Evolutionary conservation across 2,113 vertebrate species (phyloP).

Genomic region (Pogona vitticeps): DNA sequence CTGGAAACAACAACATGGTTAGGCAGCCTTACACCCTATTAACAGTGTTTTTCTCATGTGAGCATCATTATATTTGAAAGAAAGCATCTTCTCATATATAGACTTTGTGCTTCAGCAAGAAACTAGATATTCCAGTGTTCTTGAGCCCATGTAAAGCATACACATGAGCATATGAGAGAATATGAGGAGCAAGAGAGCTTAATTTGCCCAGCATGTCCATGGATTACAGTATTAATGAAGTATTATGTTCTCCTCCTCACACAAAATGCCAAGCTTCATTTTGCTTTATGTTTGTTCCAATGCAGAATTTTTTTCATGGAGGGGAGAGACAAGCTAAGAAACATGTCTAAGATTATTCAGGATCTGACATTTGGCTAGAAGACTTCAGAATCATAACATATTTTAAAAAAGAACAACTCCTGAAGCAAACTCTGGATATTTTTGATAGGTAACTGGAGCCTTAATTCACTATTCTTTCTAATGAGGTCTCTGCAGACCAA

Average conservation of each 20-base stretch:
- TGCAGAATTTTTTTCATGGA: no score
- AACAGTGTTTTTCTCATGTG: no score
- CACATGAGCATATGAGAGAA: no score
- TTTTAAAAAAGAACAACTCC: neutral
- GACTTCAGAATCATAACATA: neutral
- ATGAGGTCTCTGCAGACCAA: constrained; percentile 8
- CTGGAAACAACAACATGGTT: no score
- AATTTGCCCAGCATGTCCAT: neutral
- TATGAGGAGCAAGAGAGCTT: neutral
- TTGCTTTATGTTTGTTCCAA: neutral
- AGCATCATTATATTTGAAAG: no score
- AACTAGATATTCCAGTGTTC: neutral
- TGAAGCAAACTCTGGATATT: neutral
- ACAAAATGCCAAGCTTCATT: neutral
- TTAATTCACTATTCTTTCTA: constrained; percentile 7
- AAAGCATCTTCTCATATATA: no score
- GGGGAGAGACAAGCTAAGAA: neutral
- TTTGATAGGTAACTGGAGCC: neutral
- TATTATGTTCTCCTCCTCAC: neutral
- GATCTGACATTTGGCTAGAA: neutral
- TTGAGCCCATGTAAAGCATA: no score
- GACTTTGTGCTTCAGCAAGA: neutral
- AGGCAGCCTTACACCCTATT: no score
- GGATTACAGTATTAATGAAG: neutral
- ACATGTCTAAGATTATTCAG: neutral